Evolutionary conservation across 1,140 invertebrate genomes (phyloP).

Genomic region (Drosophila elegans): DNA sequence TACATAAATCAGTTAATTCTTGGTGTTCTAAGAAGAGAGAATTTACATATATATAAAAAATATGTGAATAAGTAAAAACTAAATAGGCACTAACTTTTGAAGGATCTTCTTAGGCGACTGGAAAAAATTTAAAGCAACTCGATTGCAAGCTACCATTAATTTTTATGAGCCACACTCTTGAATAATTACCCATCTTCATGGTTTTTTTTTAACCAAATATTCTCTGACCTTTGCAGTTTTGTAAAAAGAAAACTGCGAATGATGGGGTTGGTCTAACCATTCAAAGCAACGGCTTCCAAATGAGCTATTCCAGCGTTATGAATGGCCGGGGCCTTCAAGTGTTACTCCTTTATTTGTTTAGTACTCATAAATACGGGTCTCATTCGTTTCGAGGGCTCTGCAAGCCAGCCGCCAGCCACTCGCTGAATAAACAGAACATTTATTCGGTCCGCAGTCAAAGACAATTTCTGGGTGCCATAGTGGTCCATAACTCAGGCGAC

Average conservation of each 20-base stretch:
- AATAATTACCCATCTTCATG: constrained; percentile 6
- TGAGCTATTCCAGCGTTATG: constrained; percentile 32
- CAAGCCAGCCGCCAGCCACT: constrained; percentile 1
- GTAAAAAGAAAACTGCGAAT: not conserved
- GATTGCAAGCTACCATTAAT: no score
- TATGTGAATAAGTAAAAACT: no score
- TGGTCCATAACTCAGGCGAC: constrained; percentile 45
- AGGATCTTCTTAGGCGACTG: no score
- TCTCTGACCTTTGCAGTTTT: not conserved
- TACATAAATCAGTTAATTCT: no score
- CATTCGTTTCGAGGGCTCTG: constrained; percentile 28
- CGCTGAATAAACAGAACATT: constrained; percentile 44
- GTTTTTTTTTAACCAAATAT: not conserved
- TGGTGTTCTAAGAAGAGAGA: no score
- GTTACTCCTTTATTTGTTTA: constrained; percentile 51
- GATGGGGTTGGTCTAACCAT: constrained; percentile 5
- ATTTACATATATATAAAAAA: not conserved
- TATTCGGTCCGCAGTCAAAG: constrained; percentile 12
- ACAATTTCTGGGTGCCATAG: constrained; percentile 30
- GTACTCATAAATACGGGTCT: constrained; percentile 46
- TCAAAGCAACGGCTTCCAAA: constrained; percentile 34
- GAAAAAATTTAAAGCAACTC: no score
- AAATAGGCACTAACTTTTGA: no score
- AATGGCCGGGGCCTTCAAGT: constrained; percentile 24
- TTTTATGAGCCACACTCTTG: not conserved